Percentiles rank a stretch among this genome's conserved stretches.
Evolutionary conservation across 2,113 vertebrate species (phyloP).

Genomic region (Sapajus apella): DNA sequence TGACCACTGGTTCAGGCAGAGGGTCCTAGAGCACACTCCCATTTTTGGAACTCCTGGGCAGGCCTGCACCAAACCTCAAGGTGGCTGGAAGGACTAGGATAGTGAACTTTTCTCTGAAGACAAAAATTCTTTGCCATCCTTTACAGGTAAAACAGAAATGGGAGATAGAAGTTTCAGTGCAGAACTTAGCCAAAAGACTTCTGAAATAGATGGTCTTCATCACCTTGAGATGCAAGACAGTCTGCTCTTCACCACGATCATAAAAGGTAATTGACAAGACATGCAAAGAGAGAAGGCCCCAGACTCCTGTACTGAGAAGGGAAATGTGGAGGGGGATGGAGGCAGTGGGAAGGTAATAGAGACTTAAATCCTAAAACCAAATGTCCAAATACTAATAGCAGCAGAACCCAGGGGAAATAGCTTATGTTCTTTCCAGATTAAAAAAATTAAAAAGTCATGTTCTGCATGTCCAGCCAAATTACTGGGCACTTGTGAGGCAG

Average conservation of each 20-base stretch:
- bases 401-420: neutral
- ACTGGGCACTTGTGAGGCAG: neutral
- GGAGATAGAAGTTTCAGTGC: neutral
- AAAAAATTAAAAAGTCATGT: conserved; percentile 27
- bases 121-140: neutral
- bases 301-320: neutral
- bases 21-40: neutral
- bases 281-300: neutral
- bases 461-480: conserved; percentile 46
- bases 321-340: fast-evolving
- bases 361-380: conserved; percentile 16
- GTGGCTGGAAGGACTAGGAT: neutral
- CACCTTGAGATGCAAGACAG: neutral
- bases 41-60: neutral
- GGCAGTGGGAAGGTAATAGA: neutral
- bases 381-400: neutral
- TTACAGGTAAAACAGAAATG: neutral
- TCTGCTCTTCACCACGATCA: neutral
- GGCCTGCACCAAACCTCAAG: no score
- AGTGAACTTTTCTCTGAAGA: neutral
- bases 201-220: neutral
- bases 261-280: neutral
- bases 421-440: conserved; percentile 55
- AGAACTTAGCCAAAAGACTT: neutral
- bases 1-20: neutral